These are phyloP conservation scores for Scaptomyza flava DNA, from an alignment of 2,888 invertebrate species.

Conservation along the genomic window DNA sequence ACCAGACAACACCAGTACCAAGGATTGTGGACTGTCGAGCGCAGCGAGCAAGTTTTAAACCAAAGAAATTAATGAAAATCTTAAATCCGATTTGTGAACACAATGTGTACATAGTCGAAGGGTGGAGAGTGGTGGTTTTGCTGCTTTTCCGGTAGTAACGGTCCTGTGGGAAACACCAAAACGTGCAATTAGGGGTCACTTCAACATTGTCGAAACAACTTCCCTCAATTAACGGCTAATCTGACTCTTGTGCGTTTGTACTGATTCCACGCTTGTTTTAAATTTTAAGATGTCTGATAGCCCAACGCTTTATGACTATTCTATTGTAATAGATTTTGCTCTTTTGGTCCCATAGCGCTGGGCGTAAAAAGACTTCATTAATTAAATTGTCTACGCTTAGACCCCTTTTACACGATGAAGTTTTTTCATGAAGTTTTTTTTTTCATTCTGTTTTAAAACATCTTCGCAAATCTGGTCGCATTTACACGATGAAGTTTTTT, in stretches of 20 bases:
- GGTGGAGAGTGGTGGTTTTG: slow-evolving; percentile 8
- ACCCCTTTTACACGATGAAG: too few species aligned
- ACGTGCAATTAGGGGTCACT: slow-evolving; percentile 62
- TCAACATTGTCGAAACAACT: slow-evolving; percentile 25
- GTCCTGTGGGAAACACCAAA: slow-evolving; percentile 68
- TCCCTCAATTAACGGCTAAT: slow-evolving; percentile 56
- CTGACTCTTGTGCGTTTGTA: slow-evolving; percentile 69
- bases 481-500: too few species aligned
- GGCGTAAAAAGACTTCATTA: too few species aligned
- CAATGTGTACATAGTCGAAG: slow-evolving; percentile 72
- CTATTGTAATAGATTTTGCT: too few species aligned
- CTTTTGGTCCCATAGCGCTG: too few species aligned
- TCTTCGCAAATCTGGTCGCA: too few species aligned
- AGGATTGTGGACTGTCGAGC: slow-evolving; percentile 24
- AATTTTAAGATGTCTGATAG: slow-evolving; percentile 70
- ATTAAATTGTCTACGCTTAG: too few species aligned
- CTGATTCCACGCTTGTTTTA: slow-evolving; percentile 72
- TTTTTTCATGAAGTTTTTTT: too few species aligned
- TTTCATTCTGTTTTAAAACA: too few species aligned
- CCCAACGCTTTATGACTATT: slow-evolving; percentile 72
- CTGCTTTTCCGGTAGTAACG: slow-evolving; percentile 16
- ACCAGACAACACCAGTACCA: slow-evolving; percentile 26
- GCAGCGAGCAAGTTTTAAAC: slow-evolving; percentile 71
- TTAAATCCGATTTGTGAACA: slow-evolving; percentile 83
- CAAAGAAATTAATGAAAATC: slow-evolving; percentile 84